Evolutionary conservation across 2,888 invertebrate genomes (phyloP), one percentile per base, ranked within the genome.

Genomic region (Galeruca laticollis): DNA sequence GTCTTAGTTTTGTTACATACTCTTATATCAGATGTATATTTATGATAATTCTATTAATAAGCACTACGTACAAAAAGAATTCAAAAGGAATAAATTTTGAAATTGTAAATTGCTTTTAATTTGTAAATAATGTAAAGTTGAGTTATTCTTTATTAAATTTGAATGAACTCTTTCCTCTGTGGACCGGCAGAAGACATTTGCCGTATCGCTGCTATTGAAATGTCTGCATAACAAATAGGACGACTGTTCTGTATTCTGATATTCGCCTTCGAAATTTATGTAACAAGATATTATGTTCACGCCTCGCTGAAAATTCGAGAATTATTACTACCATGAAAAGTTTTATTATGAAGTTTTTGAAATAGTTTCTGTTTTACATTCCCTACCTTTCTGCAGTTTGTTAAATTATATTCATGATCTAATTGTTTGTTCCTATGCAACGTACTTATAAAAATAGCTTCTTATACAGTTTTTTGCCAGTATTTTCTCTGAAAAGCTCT

Each of bases 401-500:
- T 69, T 69, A 67, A 52, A 72, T 60, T 62, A 66, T 68, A 60
- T 68, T 54, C 54, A 54, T 35, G 52, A 67, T 60, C 63, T 71
- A 60, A 70, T 71, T 73, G 72, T 77, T 77, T 78, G 80, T 80
- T 80, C 79, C 79, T 80, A 79, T 61, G 73, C 73, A 77, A 77
- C 79, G 81, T 81, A 81, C 81, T 82, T 82, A 82, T 75, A 70
- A 72, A 62, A 71, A 67, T 73, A 76, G 73, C 75, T 74, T 75
- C 68, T 74, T 73, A 47, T 47, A 67, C 71, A 69, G 74, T 72
- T 74, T 71, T 80, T 80, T 80, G 82, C 82, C 82, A 82, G 81
- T 82, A 81, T 81, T 80, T 81, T 77, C 75, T 74, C 75, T 77
- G 76, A 75, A 76, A 59, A 75, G 80, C 79, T 78, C 79, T 79